Percentiles rank a stretch among this genome's conserved stretches.
Evolutionary conservation across 2,888 invertebrate genomes (phyloP).

Genomic region (Idaea dimidiata): DNA sequence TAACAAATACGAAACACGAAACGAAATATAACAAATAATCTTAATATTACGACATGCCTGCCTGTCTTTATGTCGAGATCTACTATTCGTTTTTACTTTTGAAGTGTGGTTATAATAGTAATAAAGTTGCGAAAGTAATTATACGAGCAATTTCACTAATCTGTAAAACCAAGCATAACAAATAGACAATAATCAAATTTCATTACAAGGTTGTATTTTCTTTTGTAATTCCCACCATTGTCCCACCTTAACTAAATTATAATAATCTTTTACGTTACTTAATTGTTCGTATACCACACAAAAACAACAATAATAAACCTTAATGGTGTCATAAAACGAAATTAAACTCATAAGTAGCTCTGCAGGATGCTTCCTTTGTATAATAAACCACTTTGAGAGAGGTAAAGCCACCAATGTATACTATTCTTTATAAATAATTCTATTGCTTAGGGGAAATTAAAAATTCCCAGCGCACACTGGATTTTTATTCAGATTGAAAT

Average conservation of each 20-base stretch:
- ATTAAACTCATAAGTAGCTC: slow-evolving; percentile 23
- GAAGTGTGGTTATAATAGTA: background rate
- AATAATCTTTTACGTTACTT: slow-evolving; percentile 1
- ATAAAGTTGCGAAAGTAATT: background rate
- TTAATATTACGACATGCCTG: too few relatives aligned
- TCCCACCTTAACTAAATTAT: background rate
- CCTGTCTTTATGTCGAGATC: too few relatives aligned
- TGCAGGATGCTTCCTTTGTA: slow-evolving; percentile 15
- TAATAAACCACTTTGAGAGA: slow-evolving; percentile 21
- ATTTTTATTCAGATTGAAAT: slow-evolving; percentile 43
- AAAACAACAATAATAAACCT: slow-evolving; percentile 21
- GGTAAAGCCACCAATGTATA: slow-evolving; percentile 14
- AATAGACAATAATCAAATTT: background rate
- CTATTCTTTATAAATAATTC: slow-evolving; percentile 12
- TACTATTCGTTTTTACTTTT: background rate
- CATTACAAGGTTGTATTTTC: background rate
- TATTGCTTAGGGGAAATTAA: slow-evolving; percentile 37
- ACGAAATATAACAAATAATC: too few relatives aligned
- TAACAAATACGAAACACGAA: too few relatives aligned
- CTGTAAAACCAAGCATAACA: background rate
- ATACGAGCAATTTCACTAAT: background rate
- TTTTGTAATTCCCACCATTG: background rate
- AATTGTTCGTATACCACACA: slow-evolving; percentile 24
- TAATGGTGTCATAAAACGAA: slow-evolving; percentile 27
- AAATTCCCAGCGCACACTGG: slow-evolving; percentile 44